phyloP scores from a whole-genome alignment of 1,140 invertebrate species.

The Contarinia nasturtii region DNA sequence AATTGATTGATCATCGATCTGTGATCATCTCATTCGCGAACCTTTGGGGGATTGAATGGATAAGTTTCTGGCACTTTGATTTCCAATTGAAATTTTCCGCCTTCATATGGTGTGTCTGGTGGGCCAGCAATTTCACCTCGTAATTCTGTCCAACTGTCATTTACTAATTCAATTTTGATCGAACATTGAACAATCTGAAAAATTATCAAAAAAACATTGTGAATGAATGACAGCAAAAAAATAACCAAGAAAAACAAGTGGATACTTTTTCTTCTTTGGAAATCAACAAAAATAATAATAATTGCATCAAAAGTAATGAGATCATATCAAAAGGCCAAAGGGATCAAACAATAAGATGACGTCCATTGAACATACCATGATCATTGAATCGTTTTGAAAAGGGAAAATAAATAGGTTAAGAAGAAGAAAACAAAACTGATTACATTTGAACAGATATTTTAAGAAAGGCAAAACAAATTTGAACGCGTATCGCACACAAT shows the following conservation, averaged over 20 bases:
- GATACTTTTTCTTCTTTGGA: too few species aligned
- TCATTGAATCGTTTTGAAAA: too few species aligned
- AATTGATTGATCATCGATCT: neutral
- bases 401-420: too few species aligned
- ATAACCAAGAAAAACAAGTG: too few species aligned
- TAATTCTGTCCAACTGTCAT: constrained; percentile 80
- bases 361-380: too few species aligned
- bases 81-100: constrained; percentile 81
- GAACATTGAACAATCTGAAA: constrained; percentile 73
- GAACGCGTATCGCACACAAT: too few species aligned
- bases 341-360: too few species aligned
- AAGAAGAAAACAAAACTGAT: too few species aligned
- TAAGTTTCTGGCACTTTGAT: constrained; percentile 98
- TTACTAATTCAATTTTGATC: constrained; percentile 79
- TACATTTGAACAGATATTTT: too few species aligned
- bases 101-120: constrained; percentile 93
- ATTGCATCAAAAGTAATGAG: neutral
- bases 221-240: too few species aligned
- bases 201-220: neutral
- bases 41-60: constrained; percentile 98
- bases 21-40: constrained; percentile 15
- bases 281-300: neutral
- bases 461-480: too few species aligned
- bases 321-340: too few species aligned
- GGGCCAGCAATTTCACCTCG: constrained; percentile 82